Base-by-base conservation (phyloP, 2,797 vertebrate species). In the Perodicticus potto region DNA sequence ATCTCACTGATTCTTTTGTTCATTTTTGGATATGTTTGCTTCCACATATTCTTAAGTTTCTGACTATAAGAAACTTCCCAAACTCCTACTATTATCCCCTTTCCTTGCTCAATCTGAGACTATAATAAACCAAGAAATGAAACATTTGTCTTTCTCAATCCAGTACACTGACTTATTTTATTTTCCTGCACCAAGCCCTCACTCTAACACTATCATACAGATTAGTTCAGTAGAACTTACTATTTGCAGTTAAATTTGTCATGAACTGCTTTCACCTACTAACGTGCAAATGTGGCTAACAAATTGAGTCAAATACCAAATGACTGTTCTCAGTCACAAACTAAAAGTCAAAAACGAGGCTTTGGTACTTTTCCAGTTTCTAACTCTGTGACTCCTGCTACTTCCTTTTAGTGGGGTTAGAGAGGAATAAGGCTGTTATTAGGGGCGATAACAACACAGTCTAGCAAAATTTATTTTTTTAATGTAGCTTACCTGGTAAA, bases 251-350 rank as follows among this genome's bases (percentile, higher is more conserved):
- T 73, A 57, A 74, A 86, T 89, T 92, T 84, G 55, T 22, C 89
- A 40, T 85, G 32, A 72, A 89, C 43, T 43, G 19, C n/a, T 80
- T 96, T 93, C 1, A 1, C 29, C 80, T 10, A 73, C 45, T 34
- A 92, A 53, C 13, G 67, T 70, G 72, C 22, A 87, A 89, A 86
- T 82, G 22, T 3, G 22, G 43, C 69, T 43, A 93, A 6, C 7
- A 82, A 91, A 63, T 89, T 53, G 57, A 77, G 45, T 95, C 86
- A 89, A 94, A 94, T 83, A 49, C 49, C n/a, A 91, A 89, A 91
- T 43, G 61, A 84, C 8, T 72, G 40, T 59, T 91, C 86, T 84
- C 22, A 20, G 34, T 90, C 12, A 4, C 70, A 89, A 91, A 91
- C 29, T 83, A 89, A 93, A 89, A 76, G 63, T 78, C 83, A 85